A percentile compares a stretch with the other conserved stretches of the same genome.
Evolutionary conservation across 1,140 invertebrate species (phyloP).

Genomic region (Cyrtorhinus lividipennis): DNA sequence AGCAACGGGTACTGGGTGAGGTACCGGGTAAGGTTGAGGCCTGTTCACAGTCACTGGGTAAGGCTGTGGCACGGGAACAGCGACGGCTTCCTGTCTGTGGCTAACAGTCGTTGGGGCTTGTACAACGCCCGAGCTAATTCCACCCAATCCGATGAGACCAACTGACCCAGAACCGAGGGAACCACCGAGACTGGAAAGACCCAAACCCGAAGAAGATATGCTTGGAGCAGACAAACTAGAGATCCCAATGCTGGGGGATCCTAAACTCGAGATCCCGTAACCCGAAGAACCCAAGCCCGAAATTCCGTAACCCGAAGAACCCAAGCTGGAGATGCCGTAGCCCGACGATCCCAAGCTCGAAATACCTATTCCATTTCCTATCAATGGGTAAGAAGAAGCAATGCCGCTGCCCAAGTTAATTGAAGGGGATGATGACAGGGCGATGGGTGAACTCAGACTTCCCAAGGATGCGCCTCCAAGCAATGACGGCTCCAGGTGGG

Average conservation of each 20-base stretch:
- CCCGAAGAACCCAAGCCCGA: not conserved
- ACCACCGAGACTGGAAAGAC: not conserved
- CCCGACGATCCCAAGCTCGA: not conserved
- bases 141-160: not conserved
- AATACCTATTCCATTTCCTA: not conserved
- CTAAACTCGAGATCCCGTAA: not conserved
- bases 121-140: not conserved
- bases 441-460: not conserved
- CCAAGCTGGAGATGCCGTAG: not conserved
- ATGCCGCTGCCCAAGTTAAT: not conserved
- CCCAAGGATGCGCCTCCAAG: not conserved
- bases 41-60: conserved; percentile 25
- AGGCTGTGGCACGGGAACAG: conserved; percentile 30
- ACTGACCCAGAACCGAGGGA: not conserved
- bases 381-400: not conserved
- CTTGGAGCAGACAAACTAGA: not conserved
- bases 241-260: not conserved
- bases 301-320: not conserved
- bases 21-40: conserved; percentile 13
- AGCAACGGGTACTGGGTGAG: conserved; percentile 17
- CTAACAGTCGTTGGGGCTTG: conserved; percentile 1
- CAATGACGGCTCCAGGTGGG: not conserved
- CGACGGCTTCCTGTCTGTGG: conserved; percentile 23
- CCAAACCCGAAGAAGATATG: not conserved
- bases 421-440: not conserved